These are phyloP conservation scores for Malacoraja senta DNA, from an alignment of 2,797 vertebrate species.

Conservation along the genomic window DNA sequence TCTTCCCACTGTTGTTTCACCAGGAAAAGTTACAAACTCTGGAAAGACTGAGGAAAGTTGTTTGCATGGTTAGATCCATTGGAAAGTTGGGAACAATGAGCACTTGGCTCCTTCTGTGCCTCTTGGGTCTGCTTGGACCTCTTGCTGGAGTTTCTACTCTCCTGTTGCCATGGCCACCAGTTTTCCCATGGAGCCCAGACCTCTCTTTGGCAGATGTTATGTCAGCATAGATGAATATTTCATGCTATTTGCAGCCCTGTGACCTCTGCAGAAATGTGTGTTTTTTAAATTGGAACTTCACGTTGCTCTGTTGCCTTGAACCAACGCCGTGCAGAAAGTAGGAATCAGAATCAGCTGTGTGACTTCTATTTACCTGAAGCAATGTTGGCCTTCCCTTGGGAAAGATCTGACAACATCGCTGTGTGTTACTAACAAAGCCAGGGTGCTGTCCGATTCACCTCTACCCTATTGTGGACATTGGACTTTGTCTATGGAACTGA, in stretches of 20 bases:
- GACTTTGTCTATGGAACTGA: no score
- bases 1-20: not conserved
- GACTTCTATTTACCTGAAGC: not conserved
- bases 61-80: not conserved
- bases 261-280: not conserved
- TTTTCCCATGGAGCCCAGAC: not conserved
- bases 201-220: constrained; percentile 20
- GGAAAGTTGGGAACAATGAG: not conserved
- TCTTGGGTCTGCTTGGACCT: constrained; percentile 2
- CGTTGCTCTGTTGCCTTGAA: not conserved
- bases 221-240: constrained; percentile 26
- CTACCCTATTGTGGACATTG: no score
- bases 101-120: not conserved
- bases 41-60: not conserved
- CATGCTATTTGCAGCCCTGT: constrained; percentile 25
- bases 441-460: no score
- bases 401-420: not conserved
- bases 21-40: not conserved
- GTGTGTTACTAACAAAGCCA: not conserved
- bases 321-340: no score
- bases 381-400: not conserved
- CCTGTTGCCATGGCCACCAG: not conserved
- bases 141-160: not conserved
- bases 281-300: not conserved
- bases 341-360: no score